Base-by-base conservation (phyloP, 2,113 vertebrate species). In the Menidia beryllina region DNA sequence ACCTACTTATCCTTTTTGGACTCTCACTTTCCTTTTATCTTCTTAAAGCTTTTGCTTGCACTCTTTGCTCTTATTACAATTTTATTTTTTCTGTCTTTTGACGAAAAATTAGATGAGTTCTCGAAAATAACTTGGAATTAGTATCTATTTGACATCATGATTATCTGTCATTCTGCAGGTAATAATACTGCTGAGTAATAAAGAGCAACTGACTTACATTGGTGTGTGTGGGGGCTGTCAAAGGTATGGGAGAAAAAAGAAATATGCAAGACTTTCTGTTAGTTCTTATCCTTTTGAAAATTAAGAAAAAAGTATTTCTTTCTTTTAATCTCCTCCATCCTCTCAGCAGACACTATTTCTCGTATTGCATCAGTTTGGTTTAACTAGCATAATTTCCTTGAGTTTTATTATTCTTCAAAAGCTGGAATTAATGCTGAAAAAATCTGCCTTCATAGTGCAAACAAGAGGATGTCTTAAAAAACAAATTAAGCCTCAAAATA, bases 321-420 rank as follows among this genome's bases (percentile, higher is more conserved):
- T 39, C 19, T 3, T 27, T 12, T 39, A 24, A 21, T 62, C 15
- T 47, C 19, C 52, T 23, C 8, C 8, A 45, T 41, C 20, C 15
- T 21, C 24, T 54, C 45, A 26, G 24, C 30, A 43, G 41, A 55
- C 39, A 15, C 6, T 38, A 24, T 57, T 6, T n/a, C 61, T 58
- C 43, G 36, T 10, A 51, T 57, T 27, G 61, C 25, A 26, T 71
- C 34, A 14, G 27, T 48, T n/a, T 20, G 68, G n/a, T 43, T 60
- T 20, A 27, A 10, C 10, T 38, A 30, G 10, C 11, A 75, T 19
- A 69, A 30, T 45, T 55, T 59, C 41, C 11, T 64, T 6, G 24
- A 61, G 9, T 34, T 8, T 11, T 30, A 39, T 54, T 47, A 19
- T 60, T 55, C n/a, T 34, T 26, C 15, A 21, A 12, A 20, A 39